Base-by-base conservation (phyloP, 2,797 vertebrate genomes). In the Poeciliopsis paucimaculata region DNA sequence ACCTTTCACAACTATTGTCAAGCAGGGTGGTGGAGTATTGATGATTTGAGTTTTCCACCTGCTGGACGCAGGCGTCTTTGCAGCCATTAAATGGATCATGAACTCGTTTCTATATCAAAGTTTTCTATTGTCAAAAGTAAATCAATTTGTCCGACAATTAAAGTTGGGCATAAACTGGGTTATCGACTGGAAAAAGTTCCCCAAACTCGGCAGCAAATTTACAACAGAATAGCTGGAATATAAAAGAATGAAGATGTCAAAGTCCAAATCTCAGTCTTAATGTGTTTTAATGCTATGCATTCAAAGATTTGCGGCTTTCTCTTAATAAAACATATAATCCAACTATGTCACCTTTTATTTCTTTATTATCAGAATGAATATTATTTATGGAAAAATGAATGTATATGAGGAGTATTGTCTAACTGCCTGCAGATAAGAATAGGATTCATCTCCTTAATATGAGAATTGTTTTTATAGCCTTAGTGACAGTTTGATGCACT, bases 401-500 rank as follows among this genome's bases (percentile, higher is more conserved):
- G 73, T n/a, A 34, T 12, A 51, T 36, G 41, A 15, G 34, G 71
- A 66, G 82, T 88, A 80, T 82, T 80, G 71, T 76, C 5, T 53
- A 60, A 77, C 43, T 43, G 76, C 89, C 92, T 85, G 82, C 55
- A 89, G 92, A 88, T 78, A 88, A 86, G 84, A 88, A 72, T 78
- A 74, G 75, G 75, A 91, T 89, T 78, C 73, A 77, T 88, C 87
- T 82, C 82, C 80, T 87, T 92, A 90, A 93, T 92, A 86, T 81
- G 78, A 90, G 79, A 93, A 90, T 93, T 91, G 91, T 92, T 92
- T 84, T 88, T 82, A 81, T 71, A 51, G 84, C 73, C 74, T 77
- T 34, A 5, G 74, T 83, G 84, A 86, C 16, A 28, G 72, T 77
- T 82, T 80, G 68, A 36, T 72, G 76, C 83, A 82, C 77, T 78